Evolutionary conservation across 2,797 vertebrate species (phyloP).

Genomic region (Onychomys arenicola): DNA sequence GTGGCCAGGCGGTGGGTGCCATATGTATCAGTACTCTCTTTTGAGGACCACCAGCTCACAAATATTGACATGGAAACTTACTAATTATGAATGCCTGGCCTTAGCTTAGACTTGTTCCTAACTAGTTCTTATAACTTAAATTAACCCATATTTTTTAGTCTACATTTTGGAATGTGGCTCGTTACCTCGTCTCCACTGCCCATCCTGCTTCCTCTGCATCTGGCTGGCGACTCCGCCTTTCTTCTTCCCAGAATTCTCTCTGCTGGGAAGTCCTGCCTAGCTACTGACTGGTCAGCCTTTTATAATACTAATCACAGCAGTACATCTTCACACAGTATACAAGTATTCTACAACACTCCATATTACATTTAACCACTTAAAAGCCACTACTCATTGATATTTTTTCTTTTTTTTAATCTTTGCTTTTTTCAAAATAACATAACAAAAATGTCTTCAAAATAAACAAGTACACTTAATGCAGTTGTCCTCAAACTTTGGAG

Average conservation of each 20-base stretch:
- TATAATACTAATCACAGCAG: neutral
- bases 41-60: neutral
- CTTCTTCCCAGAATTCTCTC: neutral
- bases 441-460: neutral
- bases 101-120: neutral
- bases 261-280: neutral
- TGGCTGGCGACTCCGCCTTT: neutral
- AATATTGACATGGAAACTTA: neutral
- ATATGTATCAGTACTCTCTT: neutral
- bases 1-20: neutral
- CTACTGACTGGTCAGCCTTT: neutral
- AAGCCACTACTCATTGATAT: neutral
- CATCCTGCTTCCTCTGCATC: neutral
- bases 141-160: neutral
- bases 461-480: neutral
- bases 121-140: neutral
- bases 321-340: neutral
- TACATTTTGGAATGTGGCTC: neutral
- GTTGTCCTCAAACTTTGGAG: neutral
- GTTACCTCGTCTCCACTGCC: neutral
- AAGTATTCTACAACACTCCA: neutral
- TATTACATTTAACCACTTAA: slow-evolving; percentile 17
- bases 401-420: neutral
- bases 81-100: neutral
- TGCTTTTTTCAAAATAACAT: neutral